Percentiles rank a stretch among this genome's conserved stretches.
These are phyloP conservation scores for Drosophila quinaria DNA, from an alignment of 2,888 invertebrate genomes.

Conservation along the genomic window DNA sequence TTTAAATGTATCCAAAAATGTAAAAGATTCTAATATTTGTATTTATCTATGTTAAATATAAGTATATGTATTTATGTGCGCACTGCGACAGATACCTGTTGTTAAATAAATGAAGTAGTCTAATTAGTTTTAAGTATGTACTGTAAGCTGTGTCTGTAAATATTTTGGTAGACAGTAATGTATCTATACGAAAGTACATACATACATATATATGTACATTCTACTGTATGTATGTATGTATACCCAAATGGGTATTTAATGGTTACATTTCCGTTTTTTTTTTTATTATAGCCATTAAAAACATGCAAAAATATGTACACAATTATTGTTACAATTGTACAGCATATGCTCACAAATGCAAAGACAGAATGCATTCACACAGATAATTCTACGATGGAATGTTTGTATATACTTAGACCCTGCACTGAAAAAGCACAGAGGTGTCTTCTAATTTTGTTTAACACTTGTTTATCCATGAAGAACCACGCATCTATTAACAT, in stretches of 20 bases:
- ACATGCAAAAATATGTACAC: not conserved
- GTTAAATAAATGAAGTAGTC: not conserved
- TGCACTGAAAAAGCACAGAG: too few species aligned
- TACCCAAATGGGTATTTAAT: conserved; percentile 13
- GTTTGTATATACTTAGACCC: not conserved
- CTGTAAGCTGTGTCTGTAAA: not conserved
- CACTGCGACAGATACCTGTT: not conserved
- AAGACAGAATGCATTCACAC: not conserved
- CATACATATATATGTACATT: not conserved
- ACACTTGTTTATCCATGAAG: not conserved
- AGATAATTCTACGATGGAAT: not conserved
- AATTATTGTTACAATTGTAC: not conserved
- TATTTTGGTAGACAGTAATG: conserved; percentile 7
- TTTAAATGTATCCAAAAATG: conserved; percentile 4
- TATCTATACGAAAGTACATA: conserved; percentile 1
- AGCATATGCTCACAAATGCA: not conserved
- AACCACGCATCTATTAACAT: conserved; percentile 1
- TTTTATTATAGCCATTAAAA: not conserved
- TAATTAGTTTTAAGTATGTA: conserved; percentile 2
- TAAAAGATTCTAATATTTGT: not conserved
- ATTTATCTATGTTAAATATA: not conserved
- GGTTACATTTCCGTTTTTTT: conserved; percentile 21
- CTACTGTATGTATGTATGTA: not conserved
- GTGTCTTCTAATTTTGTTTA: not conserved
- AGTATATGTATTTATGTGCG: not conserved